Evolutionary conservation across 2,797 vertebrate species (phyloP), one percentile per base, ranked within the genome.

Genomic region (Sebastes taczanowskii): DNA sequence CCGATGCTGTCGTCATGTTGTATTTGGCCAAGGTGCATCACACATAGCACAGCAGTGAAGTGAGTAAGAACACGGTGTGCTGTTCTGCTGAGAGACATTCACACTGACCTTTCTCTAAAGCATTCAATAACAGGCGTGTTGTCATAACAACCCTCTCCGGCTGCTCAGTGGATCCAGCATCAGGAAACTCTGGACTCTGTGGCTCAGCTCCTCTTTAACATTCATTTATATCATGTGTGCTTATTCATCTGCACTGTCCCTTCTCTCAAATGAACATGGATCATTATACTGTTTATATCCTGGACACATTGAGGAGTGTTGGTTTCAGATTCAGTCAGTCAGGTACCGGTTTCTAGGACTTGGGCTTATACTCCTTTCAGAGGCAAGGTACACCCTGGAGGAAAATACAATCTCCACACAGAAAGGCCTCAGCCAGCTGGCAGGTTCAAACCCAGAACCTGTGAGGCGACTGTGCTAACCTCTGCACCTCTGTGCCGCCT

Each of bases 51-150:
- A 62, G 49, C 53, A 25, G 71, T 22, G n/a, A 23, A 66, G 71
- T 49, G 30, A 68, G 79, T 35, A 30, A 18, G 81, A 84, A 75
- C 64, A 81, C 4, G 52, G 22, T 63, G 83, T 69, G 52, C 66
- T 67, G 59, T 55, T 81, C 65, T 71, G 58, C 66, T 64, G 6
- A 65, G 75, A 70, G 30, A 71, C 61, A 67, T 61, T 59, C 79
- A 75, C 55, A 63, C 34, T 60, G 81, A 84, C 84, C 77, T 82
- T 86, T 72, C 60, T 59, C 62, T 38, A 38, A 56, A 61, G 66
- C 46, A 23, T 55, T 78, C 49, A 46, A 69, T 76, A 68, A 61
- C 42, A 72, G 63, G 27, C 32, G 2, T 20, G 80, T 84, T 75
- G 74, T 61, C 82, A 78, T 86, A 71, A 67, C 74, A 85, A 83